Base-by-base conservation (phyloP, 2,797 vertebrate genomes). In the Neoniphon sammara region DNA sequence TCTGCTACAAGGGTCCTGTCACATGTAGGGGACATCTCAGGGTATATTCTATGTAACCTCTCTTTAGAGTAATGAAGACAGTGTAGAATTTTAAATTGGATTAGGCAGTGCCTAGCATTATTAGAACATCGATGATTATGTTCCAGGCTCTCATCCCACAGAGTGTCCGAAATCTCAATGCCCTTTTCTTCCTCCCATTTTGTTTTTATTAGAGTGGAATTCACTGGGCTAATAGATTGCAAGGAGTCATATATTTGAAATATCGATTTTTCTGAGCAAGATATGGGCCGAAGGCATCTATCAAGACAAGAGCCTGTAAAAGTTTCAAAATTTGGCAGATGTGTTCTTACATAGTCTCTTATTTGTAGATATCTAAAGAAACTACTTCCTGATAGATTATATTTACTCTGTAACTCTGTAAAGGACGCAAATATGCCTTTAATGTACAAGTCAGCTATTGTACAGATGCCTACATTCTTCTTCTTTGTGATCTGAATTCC, bases 331-430 rank as follows among this genome's bases (percentile, higher is more conserved):
- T 54, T 54, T 27, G 23, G 36, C 27, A 57, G 15, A 47, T 68
- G 66, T 68, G 47, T 46, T 46, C 11, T 68, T 36, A 68, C 23
- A 46, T 67, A 67, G 18, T 67, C 65, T 27, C 65, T 67, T 42
- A 67, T n/a, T 42, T 67, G 52, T 23, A 55, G 18, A n/a, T 66
- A 66, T 42, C 49, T 66, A 17, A 36, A 54, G 21, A 66, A 55
- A 17, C 4, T 54, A 11, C 39, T 67, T 42, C 36, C 58, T 23
- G 36, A 36, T 20, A 66, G 5, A 7, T 42, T 39, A 15, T 66
- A 66, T 18, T 66, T 52, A 8, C 50, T 39, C 21, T 55, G n/a
- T 8, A 39, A 36, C 18, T 66, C 31, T 8, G 49, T 39, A 25
- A 66, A 67, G 4, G 50, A 54, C 14, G 64, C 30, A 39, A 66